Conservation (phyloP, 1,140 invertebrate species). For the Trinorchestia longiramus region DNA sequence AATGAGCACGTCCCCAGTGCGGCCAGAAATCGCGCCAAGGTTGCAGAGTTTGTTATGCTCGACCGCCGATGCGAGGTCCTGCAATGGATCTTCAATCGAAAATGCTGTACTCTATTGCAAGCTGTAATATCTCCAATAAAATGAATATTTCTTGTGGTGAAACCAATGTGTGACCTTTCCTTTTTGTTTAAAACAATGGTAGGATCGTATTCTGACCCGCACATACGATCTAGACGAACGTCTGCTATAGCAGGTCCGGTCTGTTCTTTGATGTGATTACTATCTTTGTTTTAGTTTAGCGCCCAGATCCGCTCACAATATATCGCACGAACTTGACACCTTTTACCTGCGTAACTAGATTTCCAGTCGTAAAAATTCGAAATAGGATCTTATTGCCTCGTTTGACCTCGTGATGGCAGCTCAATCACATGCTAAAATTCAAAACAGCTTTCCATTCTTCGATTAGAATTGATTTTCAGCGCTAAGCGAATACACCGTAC, state of each 20-base stretch:
- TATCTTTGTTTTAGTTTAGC: constrained; percentile 50
- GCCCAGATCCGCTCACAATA: not conserved
- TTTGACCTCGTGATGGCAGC: not conserved
- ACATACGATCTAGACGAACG: constrained; percentile 21
- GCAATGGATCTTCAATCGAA: constrained; percentile 43
- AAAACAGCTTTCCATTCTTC: constrained; percentile 27
- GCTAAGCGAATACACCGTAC: not conserved
- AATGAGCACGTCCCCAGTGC: not conserved
- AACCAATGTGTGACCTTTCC: constrained; percentile 40
- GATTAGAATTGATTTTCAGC: constrained; percentile 21
- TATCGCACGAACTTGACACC: not conserved
- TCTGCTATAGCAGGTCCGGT: not conserved
- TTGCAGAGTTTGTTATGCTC: constrained; percentile 3
- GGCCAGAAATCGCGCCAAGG: constrained; percentile 6
- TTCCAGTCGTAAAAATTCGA: constrained; percentile 27
- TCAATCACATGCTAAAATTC: constrained; percentile 2
- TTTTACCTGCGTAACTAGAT: constrained; percentile 34
- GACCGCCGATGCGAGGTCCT: not conserved
- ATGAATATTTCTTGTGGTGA: not conserved
- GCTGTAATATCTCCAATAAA: constrained; percentile 37
- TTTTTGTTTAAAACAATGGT: constrained; percentile 34
- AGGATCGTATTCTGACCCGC: constrained; percentile 5
- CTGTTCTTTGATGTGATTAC: constrained; percentile 36
- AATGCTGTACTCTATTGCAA: constrained; percentile 19
- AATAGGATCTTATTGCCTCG: constrained; percentile 35